phyloP scores from a whole-genome alignment of 1,140 invertebrate species.

The Andricus grossulariae region DNA sequence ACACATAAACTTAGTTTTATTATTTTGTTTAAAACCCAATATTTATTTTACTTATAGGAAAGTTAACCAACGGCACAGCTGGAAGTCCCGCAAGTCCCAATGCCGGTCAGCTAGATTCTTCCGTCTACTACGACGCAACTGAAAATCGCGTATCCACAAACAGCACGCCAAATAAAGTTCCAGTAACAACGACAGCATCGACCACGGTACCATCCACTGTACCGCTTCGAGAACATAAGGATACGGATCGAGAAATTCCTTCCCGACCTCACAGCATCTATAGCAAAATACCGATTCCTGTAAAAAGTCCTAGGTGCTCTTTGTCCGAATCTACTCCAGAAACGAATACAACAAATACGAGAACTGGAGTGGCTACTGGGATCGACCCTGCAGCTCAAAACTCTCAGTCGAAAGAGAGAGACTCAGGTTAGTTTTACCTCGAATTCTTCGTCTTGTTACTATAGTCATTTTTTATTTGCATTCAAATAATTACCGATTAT shows the following conservation, averaged over 20 bases:
- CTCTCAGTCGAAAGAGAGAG: constrained; percentile 64
- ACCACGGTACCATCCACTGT: constrained; percentile 57
- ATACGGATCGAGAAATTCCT: constrained; percentile 65
- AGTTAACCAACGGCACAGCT: constrained; percentile 73
- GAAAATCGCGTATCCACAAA: constrained; percentile 72
- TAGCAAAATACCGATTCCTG: constrained; percentile 75
- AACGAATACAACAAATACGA: constrained; percentile 65
- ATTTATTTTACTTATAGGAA: constrained; percentile 60
- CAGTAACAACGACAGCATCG: constrained; percentile 47
- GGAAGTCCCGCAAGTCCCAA: constrained; percentile 76
- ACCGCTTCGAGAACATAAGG: constrained; percentile 63
- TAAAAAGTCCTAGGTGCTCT: constrained; percentile 73
- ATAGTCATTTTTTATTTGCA: constrained; percentile 4
- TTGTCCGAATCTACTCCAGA: constrained; percentile 72
- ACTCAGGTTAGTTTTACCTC: constrained; percentile 64
- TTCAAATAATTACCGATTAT: constrained; percentile 13
- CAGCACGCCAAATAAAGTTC: constrained; percentile 55
- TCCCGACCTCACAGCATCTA: constrained; percentile 64
- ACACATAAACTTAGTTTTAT: background rate
- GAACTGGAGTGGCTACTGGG: constrained; percentile 61
- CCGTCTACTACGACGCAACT: constrained; percentile 81
- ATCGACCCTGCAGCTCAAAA: constrained; percentile 60
- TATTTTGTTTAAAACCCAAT: background rate
- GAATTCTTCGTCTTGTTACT: constrained; percentile 8
- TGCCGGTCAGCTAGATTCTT: constrained; percentile 77